These are phyloP conservation scores for Dicranocentrus wangi DNA, from an alignment of 2,888 invertebrate genomes.

Conservation along the genomic window DNA sequence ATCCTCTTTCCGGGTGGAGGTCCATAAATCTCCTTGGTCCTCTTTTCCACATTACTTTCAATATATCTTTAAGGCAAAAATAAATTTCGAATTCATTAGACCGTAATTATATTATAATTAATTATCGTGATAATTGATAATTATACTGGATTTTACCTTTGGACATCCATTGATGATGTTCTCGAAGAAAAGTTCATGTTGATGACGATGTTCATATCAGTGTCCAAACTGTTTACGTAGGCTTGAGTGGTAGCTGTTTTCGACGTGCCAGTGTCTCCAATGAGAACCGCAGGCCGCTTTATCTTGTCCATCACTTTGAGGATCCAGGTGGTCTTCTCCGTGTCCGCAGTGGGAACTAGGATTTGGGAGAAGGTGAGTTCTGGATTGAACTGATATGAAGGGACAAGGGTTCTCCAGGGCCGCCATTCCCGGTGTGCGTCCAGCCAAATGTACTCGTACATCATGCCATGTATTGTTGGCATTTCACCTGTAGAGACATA, in stretches of 20 bases:
- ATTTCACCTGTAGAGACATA: constrained; percentile 79
- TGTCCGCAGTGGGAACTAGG: constrained; percentile 92
- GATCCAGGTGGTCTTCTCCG: constrained; percentile 86
- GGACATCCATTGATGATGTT: constrained; percentile 92
- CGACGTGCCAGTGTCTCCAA: constrained; percentile 94
- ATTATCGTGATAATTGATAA: too few relatives aligned
- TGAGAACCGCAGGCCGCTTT: constrained; percentile 86
- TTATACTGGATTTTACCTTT: too few relatives aligned
- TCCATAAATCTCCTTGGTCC: constrained; percentile 91
- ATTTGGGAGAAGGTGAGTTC: constrained; percentile 85
- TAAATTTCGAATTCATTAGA: too few relatives aligned
- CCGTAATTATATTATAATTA: too few relatives aligned
- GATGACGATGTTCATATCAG: constrained; percentile 82
- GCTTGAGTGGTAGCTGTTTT: constrained; percentile 92
- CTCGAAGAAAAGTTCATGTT: constrained; percentile 93
- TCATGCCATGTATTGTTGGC: constrained; percentile 82
- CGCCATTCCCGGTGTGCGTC: constrained; percentile 82
- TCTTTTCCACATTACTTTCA: constrained; percentile 90
- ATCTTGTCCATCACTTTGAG: constrained; percentile 85
- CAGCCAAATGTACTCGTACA: constrained; percentile 90
- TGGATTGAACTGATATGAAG: constrained; percentile 84
- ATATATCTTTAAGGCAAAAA: constrained; percentile 77
- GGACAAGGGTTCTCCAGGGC: constrained; percentile 89
- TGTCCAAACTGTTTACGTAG: constrained; percentile 83
- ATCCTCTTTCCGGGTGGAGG: constrained; percentile 92